Percentiles rank a stretch among this genome's conserved stretches.
Evolutionary conservation across 2,888 invertebrate species (phyloP).

Genomic region (Capitulum mitella): DNA sequence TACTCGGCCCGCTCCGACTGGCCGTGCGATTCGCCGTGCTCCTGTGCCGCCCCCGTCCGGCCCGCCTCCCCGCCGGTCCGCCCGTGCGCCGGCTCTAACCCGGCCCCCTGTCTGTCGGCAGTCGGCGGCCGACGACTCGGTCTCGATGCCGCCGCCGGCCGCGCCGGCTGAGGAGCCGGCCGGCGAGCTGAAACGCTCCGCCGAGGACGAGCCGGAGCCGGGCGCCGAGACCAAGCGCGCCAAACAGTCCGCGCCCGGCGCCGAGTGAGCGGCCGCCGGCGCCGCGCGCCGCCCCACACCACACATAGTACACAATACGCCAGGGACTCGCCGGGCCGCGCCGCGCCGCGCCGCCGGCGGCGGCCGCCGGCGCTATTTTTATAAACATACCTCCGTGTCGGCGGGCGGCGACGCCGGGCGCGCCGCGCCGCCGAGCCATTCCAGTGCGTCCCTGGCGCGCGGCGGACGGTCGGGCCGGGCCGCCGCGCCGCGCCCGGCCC

Average conservation of each 20-base stretch:
- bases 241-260: not conserved
- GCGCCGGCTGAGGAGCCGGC: not conserved
- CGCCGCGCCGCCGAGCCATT: not conserved
- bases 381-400: not conserved
- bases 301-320: conserved; percentile 13
- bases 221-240: not conserved
- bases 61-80: too few relatives aligned
- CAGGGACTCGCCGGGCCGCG: conserved; percentile 10
- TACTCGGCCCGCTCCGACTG: not conserved
- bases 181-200: not conserved
- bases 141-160: conserved; percentile 11
- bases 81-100: too few relatives aligned
- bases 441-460: not conserved
- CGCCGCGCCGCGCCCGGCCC: not conserved
- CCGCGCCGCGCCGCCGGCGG: not conserved
- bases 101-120: not conserved
- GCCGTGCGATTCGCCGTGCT: not conserved
- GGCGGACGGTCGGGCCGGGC: not conserved
- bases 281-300: not conserved
- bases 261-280: not conserved
- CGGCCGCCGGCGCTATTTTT: not conserved
- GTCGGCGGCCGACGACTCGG: conserved; percentile 6
- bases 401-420: not conserved
- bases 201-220: not conserved
- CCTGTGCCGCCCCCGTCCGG: too few relatives aligned